Evolutionary conservation across 2,797 vertebrate genomes (phyloP).

Genomic region (Hippocampus kuda): DNA sequence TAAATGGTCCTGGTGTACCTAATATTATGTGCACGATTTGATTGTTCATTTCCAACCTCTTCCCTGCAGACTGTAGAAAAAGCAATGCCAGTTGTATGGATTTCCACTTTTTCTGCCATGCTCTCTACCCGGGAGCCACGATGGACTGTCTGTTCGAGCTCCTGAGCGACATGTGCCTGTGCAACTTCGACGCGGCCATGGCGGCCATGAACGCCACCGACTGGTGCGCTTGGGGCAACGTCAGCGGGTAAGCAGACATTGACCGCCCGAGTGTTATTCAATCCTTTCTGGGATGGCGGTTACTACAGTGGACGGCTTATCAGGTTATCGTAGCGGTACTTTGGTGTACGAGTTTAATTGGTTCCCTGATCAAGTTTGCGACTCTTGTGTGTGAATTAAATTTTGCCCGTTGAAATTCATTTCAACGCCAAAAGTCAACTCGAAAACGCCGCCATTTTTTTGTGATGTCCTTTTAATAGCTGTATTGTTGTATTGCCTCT

Average conservation of each 20-base stretch:
- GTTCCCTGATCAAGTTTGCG: too few relatives aligned
- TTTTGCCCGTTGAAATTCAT: too few relatives aligned
- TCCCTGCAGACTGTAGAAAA: conserved; percentile 40
- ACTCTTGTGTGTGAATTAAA: too few relatives aligned
- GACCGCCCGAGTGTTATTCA: neutral
- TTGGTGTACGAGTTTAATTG: too few relatives aligned
- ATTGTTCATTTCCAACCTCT: neutral
- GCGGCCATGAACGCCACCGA: conserved; percentile 38
- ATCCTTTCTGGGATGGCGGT: too few relatives aligned
- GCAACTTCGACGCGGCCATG: conserved; percentile 22
- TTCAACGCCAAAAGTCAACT: too few relatives aligned
- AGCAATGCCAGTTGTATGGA: accelerated
- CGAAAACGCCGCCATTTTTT: too few relatives aligned
- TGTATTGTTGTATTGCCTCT: neutral
- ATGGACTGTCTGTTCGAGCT: conserved; percentile 31
- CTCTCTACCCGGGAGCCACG: accelerated
- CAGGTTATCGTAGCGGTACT: too few relatives aligned
- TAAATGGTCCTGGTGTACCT: neutral
- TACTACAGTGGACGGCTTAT: too few relatives aligned
- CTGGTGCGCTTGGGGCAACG: conserved; percentile 61
- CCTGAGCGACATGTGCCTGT: accelerated
- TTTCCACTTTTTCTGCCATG: accelerated
- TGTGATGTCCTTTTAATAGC: too few relatives aligned
- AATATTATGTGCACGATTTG: neutral
- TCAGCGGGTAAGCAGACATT: conserved; percentile 51